Conservation (phyloP, 2,113 vertebrate species). For the Barbus barbus region DNA sequence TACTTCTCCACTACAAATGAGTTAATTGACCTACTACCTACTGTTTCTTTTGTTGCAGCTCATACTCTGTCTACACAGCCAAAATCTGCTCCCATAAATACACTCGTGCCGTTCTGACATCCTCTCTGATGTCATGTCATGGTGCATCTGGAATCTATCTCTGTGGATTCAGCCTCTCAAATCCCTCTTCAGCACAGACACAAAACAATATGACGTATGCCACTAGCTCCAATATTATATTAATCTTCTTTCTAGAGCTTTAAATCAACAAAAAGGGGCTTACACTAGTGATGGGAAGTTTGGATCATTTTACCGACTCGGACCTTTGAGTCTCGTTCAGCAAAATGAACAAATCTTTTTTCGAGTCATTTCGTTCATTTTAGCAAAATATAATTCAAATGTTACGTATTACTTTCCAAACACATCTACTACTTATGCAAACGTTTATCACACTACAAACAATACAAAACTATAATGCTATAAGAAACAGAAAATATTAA, state of each 20-base stretch:
- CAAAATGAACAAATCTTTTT: no score
- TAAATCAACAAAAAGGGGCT: neutral
- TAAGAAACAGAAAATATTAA: no score
- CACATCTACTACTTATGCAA: no score
- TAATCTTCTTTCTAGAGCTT: neutral
- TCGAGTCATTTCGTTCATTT: no score
- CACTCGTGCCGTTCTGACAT: constrained; percentile 22
- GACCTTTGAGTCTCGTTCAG: no score
- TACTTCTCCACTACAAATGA: constrained; percentile 14
- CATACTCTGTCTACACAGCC: neutral
- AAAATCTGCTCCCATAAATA: constrained; percentile 32
- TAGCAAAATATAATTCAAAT: no score
- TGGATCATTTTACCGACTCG: no score
- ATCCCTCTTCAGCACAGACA: constrained; percentile 37
- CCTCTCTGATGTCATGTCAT: constrained; percentile 44
- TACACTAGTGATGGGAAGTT: no score
- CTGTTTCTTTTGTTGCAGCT: neutral
- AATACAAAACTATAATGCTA: no score
- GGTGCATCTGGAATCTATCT: constrained; percentile 7
- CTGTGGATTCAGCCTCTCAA: constrained; percentile 25
- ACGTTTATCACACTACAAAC: no score
- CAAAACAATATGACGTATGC: constrained; percentile 37
- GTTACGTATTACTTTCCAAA: no score
- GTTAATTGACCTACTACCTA: constrained; percentile 19
- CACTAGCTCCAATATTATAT: constrained; percentile 22